A percentile compares a stretch with the other conserved stretches of the same genome.
phyloP scores from a whole-genome alignment of 2,888 invertebrate species.

The Brachynemurus nebulosus region DNA sequence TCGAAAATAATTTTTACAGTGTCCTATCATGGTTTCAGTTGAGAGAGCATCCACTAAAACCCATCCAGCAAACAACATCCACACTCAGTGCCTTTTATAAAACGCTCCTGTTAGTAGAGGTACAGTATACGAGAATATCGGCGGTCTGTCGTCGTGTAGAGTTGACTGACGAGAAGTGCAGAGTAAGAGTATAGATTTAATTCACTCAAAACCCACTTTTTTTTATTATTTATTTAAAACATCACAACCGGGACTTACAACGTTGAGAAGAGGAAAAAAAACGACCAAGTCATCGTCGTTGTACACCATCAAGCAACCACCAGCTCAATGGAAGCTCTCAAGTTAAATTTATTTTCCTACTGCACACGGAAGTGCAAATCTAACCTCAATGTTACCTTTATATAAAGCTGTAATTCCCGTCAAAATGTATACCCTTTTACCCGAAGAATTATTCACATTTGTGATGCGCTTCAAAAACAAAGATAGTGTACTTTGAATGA shows the following conservation, averaged over 20 bases:
- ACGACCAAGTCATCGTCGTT: neutral
- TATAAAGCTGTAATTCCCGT: neutral
- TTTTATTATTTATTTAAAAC: constrained; percentile 1
- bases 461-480: neutral
- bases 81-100: too few species aligned
- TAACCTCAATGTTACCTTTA: neutral
- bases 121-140: too few species aligned
- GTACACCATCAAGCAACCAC: neutral
- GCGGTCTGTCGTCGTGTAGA: too few species aligned
- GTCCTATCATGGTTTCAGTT: too few species aligned
- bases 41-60: too few species aligned
- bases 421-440: neutral
- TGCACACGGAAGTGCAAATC: neutral
- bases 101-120: too few species aligned
- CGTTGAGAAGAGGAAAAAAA: neutral
- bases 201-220: constrained; percentile 1
- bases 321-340: neutral
- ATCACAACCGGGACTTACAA: neutral
- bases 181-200: neutral
- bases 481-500: neutral
- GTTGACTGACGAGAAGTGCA: too few species aligned
- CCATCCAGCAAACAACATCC: too few species aligned
- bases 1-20: too few species aligned
- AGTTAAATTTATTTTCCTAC: too few species aligned
- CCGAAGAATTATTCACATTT: neutral